Conservation (phyloP, 2,888 invertebrate genomes). For the Bombylius discolor region DNA sequence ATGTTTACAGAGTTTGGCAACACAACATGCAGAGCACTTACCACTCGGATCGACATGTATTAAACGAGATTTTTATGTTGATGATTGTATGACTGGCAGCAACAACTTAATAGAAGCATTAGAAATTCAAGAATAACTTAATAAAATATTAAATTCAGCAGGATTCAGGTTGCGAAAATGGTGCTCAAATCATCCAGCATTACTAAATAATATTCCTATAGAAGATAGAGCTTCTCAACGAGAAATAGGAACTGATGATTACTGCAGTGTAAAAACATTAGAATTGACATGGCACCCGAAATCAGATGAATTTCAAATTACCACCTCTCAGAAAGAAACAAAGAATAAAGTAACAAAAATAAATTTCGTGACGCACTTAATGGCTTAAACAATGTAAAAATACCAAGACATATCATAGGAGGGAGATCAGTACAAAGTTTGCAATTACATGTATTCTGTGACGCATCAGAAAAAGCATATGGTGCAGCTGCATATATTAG, state of each 20-base stretch:
- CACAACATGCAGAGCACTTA: background rate
- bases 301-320: background rate
- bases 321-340: background rate
- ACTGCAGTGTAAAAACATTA: background rate
- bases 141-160: background rate
- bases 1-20: background rate
- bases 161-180: background rate
- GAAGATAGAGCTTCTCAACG: too few species aligned
- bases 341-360: background rate
- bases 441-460: constrained; percentile 13
- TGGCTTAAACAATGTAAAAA: background rate
- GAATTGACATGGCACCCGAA: background rate
- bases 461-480: constrained; percentile 13
- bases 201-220: too few species aligned
- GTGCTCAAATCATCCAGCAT: background rate
- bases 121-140: background rate
- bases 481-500: constrained; percentile 15
- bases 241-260: too few species aligned
- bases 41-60: background rate
- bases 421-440: background rate
- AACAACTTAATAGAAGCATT: background rate
- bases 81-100: background rate
- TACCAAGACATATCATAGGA: background rate
- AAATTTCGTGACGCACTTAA: background rate
- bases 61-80: background rate